phyloP scores from a whole-genome alignment of 2,888 invertebrate species.

The Calameuta filiformis region DNA sequence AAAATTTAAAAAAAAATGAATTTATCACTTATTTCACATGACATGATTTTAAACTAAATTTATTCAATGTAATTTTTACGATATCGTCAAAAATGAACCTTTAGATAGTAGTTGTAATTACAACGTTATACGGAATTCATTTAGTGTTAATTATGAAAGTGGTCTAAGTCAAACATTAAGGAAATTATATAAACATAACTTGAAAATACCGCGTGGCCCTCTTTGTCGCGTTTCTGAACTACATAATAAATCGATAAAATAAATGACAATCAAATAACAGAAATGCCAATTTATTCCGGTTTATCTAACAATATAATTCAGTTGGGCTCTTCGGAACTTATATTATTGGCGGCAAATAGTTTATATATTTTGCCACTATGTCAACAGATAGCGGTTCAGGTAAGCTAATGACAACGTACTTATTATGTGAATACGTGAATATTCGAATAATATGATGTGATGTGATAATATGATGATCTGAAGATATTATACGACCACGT shows the following conservation, averaged over 20 bases:
- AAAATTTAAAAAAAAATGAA: too few relatives aligned
- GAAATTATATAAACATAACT: slow-evolving; percentile 20
- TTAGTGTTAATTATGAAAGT: slow-evolving; percentile 28
- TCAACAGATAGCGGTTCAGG: slow-evolving; percentile 22
- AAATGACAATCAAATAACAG: slow-evolving; percentile 19
- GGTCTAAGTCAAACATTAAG: slow-evolving; percentile 21
- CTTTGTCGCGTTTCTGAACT: slow-evolving; percentile 20
- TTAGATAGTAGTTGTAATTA: slow-evolving; percentile 24
- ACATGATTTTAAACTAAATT: slow-evolving; percentile 22
- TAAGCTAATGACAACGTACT: slow-evolving; percentile 19
- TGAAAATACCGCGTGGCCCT: slow-evolving; percentile 16
- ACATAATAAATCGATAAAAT: slow-evolving; percentile 13
- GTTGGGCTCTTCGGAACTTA: slow-evolving; percentile 20
- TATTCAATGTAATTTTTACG: slow-evolving; percentile 18
- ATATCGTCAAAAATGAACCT: slow-evolving; percentile 21
- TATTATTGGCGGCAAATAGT: slow-evolving; percentile 23
- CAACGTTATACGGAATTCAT: slow-evolving; percentile 24
- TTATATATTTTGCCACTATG: slow-evolving; percentile 25
- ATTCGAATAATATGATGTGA: slow-evolving; percentile 15
- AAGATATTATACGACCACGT: slow-evolving; percentile 25
- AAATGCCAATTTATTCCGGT: slow-evolving; percentile 19
- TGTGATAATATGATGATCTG: slow-evolving; percentile 8
- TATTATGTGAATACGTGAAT: slow-evolving; percentile 21
- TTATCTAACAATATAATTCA: slow-evolving; percentile 23
- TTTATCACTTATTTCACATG: too few relatives aligned